A percentile compares a stretch with the other conserved stretches of the same genome.
Conservation (phyloP, 1,140 invertebrate genomes). For the Aporrectodea caliginosa region DNA sequence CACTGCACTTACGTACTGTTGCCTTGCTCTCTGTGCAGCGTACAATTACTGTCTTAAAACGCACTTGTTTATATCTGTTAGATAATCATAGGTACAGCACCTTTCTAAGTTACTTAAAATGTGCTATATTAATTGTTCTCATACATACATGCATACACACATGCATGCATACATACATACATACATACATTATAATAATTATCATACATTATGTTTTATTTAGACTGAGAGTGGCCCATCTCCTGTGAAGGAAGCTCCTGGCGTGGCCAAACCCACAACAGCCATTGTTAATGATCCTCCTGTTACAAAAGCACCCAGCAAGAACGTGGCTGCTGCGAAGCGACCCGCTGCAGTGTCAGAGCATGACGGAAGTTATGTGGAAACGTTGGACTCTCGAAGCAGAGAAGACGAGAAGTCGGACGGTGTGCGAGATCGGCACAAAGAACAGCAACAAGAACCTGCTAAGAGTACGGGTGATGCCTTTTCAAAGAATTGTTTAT, state of each 20-base stretch:
- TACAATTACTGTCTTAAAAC: too few relatives aligned
- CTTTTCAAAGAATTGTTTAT: neutral
- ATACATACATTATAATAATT: too few relatives aligned
- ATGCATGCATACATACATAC: too few relatives aligned
- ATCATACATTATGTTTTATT: neutral
- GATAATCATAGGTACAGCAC: too few relatives aligned
- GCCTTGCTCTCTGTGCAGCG: too few relatives aligned
- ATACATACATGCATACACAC: too few relatives aligned
- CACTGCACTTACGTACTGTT: too few relatives aligned
- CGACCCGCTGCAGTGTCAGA: neutral
- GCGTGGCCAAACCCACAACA: too few relatives aligned
- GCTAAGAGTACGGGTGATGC: neutral
- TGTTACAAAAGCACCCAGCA: neutral
- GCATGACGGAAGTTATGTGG: slow-evolving; percentile 23
- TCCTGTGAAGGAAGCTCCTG: neutral
- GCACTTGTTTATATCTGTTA: too few relatives aligned
- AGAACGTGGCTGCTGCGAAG: neutral
- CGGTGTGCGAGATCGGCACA: neutral
- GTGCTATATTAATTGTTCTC: too few relatives aligned
- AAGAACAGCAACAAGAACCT: neutral
- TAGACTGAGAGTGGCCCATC: neutral
- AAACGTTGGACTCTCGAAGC: slow-evolving; percentile 20
- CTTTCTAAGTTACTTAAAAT: too few relatives aligned
- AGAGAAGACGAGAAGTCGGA: slow-evolving; percentile 4
- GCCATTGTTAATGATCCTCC: neutral